Conservation (phyloP, 2,113 vertebrate genomes). For the Caloenas nicobarica region DNA sequence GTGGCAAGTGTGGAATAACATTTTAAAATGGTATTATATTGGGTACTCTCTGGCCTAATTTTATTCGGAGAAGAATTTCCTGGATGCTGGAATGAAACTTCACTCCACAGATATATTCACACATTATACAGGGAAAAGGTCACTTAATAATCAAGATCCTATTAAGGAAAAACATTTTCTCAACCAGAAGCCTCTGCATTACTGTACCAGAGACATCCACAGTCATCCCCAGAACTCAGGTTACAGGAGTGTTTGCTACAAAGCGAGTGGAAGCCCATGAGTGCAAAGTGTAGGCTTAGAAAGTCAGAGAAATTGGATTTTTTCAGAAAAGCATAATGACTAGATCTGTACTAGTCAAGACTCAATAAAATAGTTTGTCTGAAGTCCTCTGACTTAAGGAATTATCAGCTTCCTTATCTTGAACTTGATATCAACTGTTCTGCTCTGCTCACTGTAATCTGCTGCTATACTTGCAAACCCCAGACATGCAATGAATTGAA, state of each 20-base stretch:
- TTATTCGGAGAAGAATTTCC: background rate
- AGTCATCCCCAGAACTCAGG: background rate
- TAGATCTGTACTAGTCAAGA: background rate
- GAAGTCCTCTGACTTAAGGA: background rate
- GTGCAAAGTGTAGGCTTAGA: background rate
- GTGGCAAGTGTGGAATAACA: background rate
- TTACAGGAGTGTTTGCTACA: background rate
- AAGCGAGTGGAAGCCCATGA: background rate
- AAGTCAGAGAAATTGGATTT: background rate
- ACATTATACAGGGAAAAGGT: background rate
- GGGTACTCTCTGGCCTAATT: background rate
- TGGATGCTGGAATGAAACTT: background rate
- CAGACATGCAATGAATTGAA: background rate
- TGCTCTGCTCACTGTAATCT: background rate
- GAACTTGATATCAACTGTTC: background rate
- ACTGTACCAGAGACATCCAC: background rate
- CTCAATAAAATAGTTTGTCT: background rate
- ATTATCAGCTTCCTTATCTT: background rate
- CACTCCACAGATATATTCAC: background rate
- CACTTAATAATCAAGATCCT: background rate
- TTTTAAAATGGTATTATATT: background rate
- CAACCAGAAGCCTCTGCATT: background rate
- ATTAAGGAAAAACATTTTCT: background rate
- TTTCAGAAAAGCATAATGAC: background rate
- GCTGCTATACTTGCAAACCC: background rate